Percentiles rank a stretch among this genome's conserved stretches.
Conservation (phyloP, 1,140 invertebrate genomes). For the Gonioctena quinquepunctata region DNA sequence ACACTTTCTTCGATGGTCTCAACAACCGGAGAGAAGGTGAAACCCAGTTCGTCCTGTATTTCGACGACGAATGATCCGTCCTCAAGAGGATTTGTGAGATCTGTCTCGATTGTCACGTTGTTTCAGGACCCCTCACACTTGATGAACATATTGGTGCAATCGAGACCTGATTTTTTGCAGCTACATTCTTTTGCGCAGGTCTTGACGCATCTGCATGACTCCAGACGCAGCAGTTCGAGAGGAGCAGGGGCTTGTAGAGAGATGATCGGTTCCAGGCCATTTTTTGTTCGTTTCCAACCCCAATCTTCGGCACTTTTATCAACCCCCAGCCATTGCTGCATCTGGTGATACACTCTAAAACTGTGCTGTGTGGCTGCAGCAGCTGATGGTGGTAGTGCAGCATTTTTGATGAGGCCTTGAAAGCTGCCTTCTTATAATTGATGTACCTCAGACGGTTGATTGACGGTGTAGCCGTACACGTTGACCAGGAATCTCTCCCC, state of each 20-base stretch:
- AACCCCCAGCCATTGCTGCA: background rate
- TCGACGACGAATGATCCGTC: too few relatives aligned
- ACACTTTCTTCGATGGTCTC: too few relatives aligned
- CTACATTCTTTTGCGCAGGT: background rate
- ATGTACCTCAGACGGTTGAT: background rate
- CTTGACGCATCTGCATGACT: background rate
- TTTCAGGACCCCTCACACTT: too few relatives aligned
- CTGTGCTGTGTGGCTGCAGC: background rate
- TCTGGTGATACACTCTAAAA: slow-evolving; percentile 4
- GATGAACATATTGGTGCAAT: too few relatives aligned
- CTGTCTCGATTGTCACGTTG: too few relatives aligned
- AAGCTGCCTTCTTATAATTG: background rate
- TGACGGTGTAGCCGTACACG: background rate
- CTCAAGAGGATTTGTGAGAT: too few relatives aligned
- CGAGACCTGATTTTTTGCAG: background rate
- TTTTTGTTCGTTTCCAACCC: background rate
- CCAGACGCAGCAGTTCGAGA: background rate
- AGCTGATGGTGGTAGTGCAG: background rate
- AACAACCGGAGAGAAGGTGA: too few relatives aligned
- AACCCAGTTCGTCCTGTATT: too few relatives aligned
- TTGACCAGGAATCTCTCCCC: background rate
- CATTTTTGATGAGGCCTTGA: background rate
- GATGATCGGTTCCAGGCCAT: background rate
- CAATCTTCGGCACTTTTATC: background rate
- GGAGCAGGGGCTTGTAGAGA: background rate